Conservation (phyloP, 1,140 invertebrate genomes). For the Vollenhovia emeryi region DNA sequence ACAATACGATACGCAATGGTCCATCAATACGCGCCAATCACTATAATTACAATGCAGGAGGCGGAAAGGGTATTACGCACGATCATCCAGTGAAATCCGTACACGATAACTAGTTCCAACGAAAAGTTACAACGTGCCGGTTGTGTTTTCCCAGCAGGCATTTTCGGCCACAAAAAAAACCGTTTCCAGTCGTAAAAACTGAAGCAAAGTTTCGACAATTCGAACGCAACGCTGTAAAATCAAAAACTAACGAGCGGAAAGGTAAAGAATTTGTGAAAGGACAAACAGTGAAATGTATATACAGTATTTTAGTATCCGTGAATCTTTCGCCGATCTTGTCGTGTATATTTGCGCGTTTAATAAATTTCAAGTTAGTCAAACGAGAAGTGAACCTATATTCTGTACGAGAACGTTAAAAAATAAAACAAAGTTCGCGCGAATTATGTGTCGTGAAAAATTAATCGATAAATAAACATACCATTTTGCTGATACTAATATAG, state of each 20-base stretch:
- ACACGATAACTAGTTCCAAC: background rate
- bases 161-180: background rate
- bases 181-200: background rate
- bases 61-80: constrained; percentile 18
- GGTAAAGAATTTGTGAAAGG: constrained; percentile 8
- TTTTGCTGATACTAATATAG: too few species aligned
- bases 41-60: constrained; percentile 36
- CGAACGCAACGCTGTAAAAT: background rate
- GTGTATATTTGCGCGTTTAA: too few species aligned
- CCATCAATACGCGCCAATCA: constrained; percentile 56
- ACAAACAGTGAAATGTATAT: background rate
- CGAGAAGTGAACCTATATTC: too few species aligned
- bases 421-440: too few species aligned
- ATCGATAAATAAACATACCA: too few species aligned
- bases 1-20: constrained; percentile 50
- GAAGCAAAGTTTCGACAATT: background rate
- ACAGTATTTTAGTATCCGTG: background rate
- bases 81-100: constrained; percentile 35
- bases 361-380: too few species aligned
- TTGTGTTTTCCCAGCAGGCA: background rate
- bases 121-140: background rate
- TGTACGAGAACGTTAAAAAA: too few species aligned
- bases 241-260: background rate
- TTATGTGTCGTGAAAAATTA: too few species aligned
- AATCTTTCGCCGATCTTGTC: too few species aligned